Evolutionary conservation across 2,113 vertebrate species (phyloP).

Genomic region (Ophiodon elongatus): DNA sequence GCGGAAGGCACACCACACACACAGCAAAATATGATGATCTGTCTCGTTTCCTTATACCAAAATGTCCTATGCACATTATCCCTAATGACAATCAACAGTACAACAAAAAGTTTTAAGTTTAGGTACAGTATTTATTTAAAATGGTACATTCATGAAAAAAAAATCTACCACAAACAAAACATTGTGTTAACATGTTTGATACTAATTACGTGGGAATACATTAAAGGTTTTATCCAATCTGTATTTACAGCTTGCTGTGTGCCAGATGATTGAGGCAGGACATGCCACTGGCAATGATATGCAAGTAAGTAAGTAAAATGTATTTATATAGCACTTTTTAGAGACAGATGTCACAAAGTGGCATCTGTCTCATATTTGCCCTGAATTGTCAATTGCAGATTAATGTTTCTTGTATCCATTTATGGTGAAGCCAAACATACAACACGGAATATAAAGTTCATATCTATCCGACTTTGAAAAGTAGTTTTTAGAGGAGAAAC

Average conservation of each 20-base stretch:
- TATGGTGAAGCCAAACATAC: too few species aligned
- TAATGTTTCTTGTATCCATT: too few species aligned
- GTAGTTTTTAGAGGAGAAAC: too few species aligned
- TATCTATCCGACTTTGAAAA: too few species aligned
- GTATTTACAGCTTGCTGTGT: constrained; percentile 31
- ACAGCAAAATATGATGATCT: constrained; percentile 32
- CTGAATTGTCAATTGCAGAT: too few species aligned
- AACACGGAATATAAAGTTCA: too few species aligned
- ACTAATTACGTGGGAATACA: neutral
- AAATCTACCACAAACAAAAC: neutral
- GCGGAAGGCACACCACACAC: constrained; percentile 17
- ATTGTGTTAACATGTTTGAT: neutral
- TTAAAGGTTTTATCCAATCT: constrained; percentile 24
- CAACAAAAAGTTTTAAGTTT: neutral
- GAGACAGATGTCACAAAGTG: too few species aligned
- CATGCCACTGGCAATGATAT: constrained; percentile 8
- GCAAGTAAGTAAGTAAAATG: too few species aligned
- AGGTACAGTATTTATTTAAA: neutral
- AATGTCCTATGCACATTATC: neutral
- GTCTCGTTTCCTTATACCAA: constrained; percentile 4
- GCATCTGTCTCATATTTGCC: too few species aligned
- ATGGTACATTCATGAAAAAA: neutral
- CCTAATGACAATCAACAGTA: neutral
- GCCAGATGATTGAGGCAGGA: neutral
- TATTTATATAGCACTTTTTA: too few species aligned